Evolutionary conservation across 1,140 invertebrate species (phyloP), one percentile per base, ranked within the genome.

Genomic region (Matsumurasca onukii): DNA sequence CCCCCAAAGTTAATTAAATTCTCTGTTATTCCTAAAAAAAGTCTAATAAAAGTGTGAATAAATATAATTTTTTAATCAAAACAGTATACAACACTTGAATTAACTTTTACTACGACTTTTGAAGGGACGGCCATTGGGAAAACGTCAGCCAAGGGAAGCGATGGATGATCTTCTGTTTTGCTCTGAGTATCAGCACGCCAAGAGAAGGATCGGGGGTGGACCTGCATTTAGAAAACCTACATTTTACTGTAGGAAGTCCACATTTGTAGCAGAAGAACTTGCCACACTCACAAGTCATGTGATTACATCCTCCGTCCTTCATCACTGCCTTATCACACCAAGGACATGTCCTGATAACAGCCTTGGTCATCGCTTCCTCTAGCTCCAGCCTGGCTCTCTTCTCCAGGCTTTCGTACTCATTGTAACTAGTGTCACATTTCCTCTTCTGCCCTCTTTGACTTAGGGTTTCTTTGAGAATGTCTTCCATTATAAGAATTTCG

Each of bases 361-460:
- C 55, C 15, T 29, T 25, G 5, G 55, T 59, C 55, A 59, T 59
- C 3, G 55, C 55, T 59, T 59, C 55, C 25, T 59, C 55, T 59
- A 59, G 25, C 24, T 59, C 25, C 25, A 59, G 22, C 30, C 55
- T 59, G 9, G 55, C 55, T 27, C 25, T 27, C 24, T 59, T 59
- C 25, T 59, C 55, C 15, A 59, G 22, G 9, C 5, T 25, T 59
- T 59, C 55, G n/a, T 5, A 5, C 3, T 59, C 55, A 9, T 17
- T 39, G 5, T 17, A 9, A 9, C 34, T 17, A 5, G 34, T 9
- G 17, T 39, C 5, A 17, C 5, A 39, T 39, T 39, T 39, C 34
- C 34, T 39, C 17, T 17, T 39, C 34, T 17, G 5, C 5, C 34
- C 34, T 9, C 34, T 5, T 39, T 17, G 34, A 5, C 5, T 17